Evolutionary conservation across 37 sponge, comb jelly and placozoan genomes (phyloP), one percentile per base, ranked within the genome.

Genomic region (Hormiphora californensis): DNA sequence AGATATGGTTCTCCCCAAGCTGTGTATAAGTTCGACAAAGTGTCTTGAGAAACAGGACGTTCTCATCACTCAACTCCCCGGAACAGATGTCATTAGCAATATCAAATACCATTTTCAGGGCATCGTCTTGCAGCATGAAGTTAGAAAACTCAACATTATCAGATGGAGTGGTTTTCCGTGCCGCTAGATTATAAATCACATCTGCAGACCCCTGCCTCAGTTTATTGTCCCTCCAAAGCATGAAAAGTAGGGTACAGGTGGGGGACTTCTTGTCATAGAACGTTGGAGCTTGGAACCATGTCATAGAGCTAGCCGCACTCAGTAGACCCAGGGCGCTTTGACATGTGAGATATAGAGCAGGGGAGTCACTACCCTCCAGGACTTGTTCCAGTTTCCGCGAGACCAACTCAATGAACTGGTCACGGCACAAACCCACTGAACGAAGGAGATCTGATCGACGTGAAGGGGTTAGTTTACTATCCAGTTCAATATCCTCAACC

Each of bases 261-360:
- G 40, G 81, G 25, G 81, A 73, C 4, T 23, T 73, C 23, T 73
- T 73, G 36, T 73, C 81, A 28, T 73, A 73, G 43, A 73, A 46
- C 17, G 81, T 43, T 22, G 27, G 8, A 3, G 43, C 81, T 4
- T 73, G 81, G 81, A 73, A 73, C 81, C 81, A 73, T 0, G 81
- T 73, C 81, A 73, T 73, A 46, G 81, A 73, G 22, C 81, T 73
- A 11, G 81, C 81, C 12, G 81, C 81, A 36, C 81, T 73, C 25
- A 73, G 81, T n/a, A 73, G 35, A 46, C 43, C 43, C 17, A 73
- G 44, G 12, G 81, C 81, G 23, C 36, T 33, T 11, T n/a, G 5
- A 41, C 81, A 73, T 0, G 81, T 73, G 46, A 73, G 40, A 0
- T 43, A 46, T 22, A 73, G 44, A 0, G 43, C 39, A 5, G 35